Evolutionary conservation across 2,888 invertebrate species (phyloP), one percentile per base, ranked within the genome.

Genomic region (Caenorhabditis imperialis): DNA sequence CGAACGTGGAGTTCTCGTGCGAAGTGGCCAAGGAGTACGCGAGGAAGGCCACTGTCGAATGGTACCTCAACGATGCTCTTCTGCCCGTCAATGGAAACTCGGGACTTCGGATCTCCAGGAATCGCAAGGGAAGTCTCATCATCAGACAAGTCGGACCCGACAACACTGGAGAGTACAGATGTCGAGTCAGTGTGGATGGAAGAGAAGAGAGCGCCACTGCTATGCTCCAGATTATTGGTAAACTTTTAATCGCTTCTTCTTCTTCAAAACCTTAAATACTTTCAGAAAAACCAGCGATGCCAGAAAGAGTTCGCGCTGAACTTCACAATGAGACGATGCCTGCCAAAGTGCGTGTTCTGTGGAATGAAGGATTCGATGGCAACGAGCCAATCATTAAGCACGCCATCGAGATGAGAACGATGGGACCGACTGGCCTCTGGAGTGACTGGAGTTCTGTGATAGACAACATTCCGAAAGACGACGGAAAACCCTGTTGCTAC

Each of bases 1-100:
- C 95, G 83, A 95, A 94, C 55, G 95, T 96, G 14, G 93, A 94
- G 47, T 90, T 99, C 80, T 94, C 94, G 88, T 99, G 98, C 90
- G 94, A 94, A 90, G 94, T 97, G 73, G 94, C 94, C 37, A 94
- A 93, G 86, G 96, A 97, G 90, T 93, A 94, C 48, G 72, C 73
- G 0, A 47, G 62, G 14, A 75, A 67, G 38, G 81, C 78, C 1
- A 63, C 77, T 33, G 61, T 79, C 20, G 58, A 62, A 18, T 85
- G 85, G 85, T 81, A 47, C 30, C 60, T 77, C 44, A 84, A 85
- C 67, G 79, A 74, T 18, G 78, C 69, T 5, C 50, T 54, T 0
- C 62, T 82, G 20, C 60, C 75, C 2, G 38, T 62, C 0, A 61
- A 67, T 14, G 81, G 82, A 25, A 77, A 82, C 62, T 73, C 70